Conservation (phyloP, 2,888 invertebrate genomes). For the Plebejus melissa region DNA sequence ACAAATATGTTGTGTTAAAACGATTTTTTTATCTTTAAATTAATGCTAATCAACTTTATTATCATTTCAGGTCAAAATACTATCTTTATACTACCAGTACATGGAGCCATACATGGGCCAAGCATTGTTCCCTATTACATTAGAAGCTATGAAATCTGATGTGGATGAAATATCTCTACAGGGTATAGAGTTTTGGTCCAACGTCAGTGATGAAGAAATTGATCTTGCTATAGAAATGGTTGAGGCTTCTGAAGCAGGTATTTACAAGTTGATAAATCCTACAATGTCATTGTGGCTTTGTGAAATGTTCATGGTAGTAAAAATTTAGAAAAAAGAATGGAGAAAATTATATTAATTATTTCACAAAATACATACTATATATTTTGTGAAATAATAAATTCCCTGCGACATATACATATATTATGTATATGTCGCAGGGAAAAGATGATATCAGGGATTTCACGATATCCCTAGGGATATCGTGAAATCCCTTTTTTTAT, state of each 20-base stretch:
- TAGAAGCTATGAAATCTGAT: conserved; percentile 99
- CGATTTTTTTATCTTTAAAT: background rate
- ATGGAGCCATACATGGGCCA: conserved; percentile 99
- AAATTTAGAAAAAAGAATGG: too few relatives aligned
- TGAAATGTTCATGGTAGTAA: too few relatives aligned
- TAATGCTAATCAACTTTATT: background rate
- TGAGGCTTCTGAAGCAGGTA: conserved; percentile 92
- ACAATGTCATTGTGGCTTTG: background rate
- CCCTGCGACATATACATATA: too few relatives aligned
- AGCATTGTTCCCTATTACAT: conserved; percentile 97
- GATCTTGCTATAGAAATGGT: conserved; percentile 96
- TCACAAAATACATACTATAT: too few relatives aligned
- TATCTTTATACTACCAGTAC: conserved; percentile 98
- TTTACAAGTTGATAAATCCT: conserved; percentile 8
- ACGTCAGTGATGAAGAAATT: conserved; percentile 99
- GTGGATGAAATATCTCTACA: conserved; percentile 97
- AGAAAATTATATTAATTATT: too few relatives aligned
- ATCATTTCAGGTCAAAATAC: conserved; percentile 85
- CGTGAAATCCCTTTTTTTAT: too few relatives aligned
- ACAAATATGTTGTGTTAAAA: background rate
- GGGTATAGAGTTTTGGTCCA: conserved; percentile 99
- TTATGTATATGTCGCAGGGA: too few relatives aligned
- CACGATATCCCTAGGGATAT: too few relatives aligned
- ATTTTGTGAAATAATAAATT: too few relatives aligned
- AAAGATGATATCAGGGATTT: too few relatives aligned